Conservation (phyloP, 2,888 invertebrate species). For the Petrolisthes cinctipes region DNA sequence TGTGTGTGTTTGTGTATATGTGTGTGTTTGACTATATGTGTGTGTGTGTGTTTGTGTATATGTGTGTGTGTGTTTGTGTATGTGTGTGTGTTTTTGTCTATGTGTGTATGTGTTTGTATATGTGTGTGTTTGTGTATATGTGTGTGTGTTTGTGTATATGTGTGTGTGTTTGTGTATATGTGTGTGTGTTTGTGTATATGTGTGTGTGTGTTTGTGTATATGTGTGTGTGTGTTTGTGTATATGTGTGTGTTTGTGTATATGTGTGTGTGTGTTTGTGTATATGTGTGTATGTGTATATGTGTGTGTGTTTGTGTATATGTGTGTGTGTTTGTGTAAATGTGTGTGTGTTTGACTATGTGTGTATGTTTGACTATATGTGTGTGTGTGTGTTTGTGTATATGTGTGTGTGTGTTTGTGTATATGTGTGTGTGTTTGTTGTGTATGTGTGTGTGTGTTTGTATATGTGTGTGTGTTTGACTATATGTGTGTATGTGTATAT, state of each 20-base stretch:
- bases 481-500: no score
- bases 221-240: background rate
- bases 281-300: constrained; percentile 8
- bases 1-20: no score
- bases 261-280: background rate
- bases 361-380: no score
- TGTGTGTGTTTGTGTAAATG: no score
- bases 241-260: background rate
- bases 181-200: background rate
- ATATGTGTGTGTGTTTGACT: no score
- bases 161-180: background rate
- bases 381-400: no score
- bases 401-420: no score
- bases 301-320: background rate
- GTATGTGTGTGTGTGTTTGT: no score
- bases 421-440: no score
- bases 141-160: background rate
- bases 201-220: background rate
- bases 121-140: background rate
- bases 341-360: no score
- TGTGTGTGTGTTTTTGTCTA: background rate
- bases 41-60: background rate
- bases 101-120: background rate
- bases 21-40: no score
- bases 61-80: background rate